Conservation (phyloP, 1,140 invertebrate species). For the Cydia splendana region DNA sequence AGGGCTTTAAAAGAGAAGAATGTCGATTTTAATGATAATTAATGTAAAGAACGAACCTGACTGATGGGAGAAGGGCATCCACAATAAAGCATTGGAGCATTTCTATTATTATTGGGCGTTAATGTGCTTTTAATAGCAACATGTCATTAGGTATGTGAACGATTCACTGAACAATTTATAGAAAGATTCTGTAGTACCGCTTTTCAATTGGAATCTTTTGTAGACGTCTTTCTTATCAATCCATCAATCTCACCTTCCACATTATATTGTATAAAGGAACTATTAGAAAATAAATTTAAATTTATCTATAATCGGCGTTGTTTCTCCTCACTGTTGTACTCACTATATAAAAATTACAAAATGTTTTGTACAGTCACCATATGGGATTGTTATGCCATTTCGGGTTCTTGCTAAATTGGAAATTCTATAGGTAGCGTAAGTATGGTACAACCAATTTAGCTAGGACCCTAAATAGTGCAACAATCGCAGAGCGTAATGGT, state of each 20-base stretch:
- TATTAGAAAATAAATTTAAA: not conserved
- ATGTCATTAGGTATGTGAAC: not conserved
- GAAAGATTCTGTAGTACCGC: not conserved
- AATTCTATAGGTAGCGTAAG: no score
- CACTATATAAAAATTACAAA: no score
- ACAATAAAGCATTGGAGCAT: not conserved
- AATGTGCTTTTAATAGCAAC: constrained; percentile 22
- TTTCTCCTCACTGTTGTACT: no score
- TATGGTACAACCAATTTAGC: no score
- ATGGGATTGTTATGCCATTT: no score
- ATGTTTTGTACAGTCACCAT: no score
- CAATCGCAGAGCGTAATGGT: no score
- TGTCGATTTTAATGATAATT: constrained; percentile 1
- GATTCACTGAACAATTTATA: not conserved
- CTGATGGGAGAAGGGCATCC: constrained; percentile 23
- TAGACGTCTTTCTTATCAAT: not conserved
- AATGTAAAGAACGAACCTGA: constrained; percentile 19
- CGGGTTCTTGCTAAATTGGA: no score
- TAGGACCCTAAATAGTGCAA: no score
- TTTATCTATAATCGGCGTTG: not conserved
- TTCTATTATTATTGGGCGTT: constrained; percentile 11
- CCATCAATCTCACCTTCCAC: not conserved
- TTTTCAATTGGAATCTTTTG: constrained; percentile 4
- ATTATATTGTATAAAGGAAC: not conserved
- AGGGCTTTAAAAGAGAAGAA: constrained; percentile 17